phyloP scores from a whole-genome alignment of 2,888 invertebrate genomes.

The Melanotus villosus region DNA sequence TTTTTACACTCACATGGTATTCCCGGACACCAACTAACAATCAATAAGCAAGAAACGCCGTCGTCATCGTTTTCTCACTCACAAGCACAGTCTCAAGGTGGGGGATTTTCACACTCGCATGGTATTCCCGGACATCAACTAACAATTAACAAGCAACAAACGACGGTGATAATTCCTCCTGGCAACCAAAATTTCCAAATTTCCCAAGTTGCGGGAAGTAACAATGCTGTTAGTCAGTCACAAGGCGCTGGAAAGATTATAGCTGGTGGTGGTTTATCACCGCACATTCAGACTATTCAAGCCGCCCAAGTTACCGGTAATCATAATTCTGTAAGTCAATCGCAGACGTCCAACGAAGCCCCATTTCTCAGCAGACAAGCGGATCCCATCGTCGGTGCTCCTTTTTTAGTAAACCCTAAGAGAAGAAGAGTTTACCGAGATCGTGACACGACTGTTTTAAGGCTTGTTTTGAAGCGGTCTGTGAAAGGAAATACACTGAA shows the following conservation, averaged over 20 bases:
- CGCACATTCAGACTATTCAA: conserved; percentile 3
- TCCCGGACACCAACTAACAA: neutral
- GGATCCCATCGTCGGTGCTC: conserved; percentile 21
- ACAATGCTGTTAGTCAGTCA: conserved; percentile 27
- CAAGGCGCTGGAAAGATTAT: neutral
- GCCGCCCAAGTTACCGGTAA: neutral
- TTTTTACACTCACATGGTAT: neutral
- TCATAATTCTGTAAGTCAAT: conserved; percentile 29
- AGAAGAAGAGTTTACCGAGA: neutral
- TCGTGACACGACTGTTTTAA: neutral
- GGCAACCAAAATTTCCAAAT: conserved; percentile 23
- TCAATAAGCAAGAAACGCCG: too few species aligned
- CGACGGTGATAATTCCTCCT: conserved; percentile 19
- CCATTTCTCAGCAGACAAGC: neutral
- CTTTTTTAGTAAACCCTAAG: neutral
- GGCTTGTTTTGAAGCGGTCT: neutral
- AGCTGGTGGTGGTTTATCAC: neutral
- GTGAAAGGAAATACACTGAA: neutral
- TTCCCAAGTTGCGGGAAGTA: conserved; percentile 35
- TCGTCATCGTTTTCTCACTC: neutral
- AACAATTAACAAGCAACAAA: conserved; percentile 29
- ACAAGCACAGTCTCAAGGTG: neutral
- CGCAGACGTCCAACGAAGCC: neutral
- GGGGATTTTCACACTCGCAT: neutral
- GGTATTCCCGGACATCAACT: neutral